Evolutionary conservation across 1,140 invertebrate genomes (phyloP).

Genomic region (Phortica variegata): DNA sequence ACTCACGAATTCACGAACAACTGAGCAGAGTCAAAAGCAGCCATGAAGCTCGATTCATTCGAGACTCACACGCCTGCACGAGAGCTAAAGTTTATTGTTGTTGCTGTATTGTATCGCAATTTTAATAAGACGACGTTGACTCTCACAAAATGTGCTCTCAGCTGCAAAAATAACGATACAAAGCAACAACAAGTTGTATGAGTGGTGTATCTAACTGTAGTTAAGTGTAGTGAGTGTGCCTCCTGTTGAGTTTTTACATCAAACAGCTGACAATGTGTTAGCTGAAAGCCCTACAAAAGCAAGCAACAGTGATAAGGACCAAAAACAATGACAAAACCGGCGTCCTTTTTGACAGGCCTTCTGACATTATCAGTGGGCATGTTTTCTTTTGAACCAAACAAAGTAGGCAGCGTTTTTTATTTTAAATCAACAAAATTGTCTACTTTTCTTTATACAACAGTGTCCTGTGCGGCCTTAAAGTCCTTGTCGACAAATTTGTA

Average conservation of each 20-base stretch:
- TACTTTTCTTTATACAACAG: no score
- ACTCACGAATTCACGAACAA: no score
- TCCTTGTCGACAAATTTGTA: no score
- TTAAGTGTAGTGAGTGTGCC: conserved; percentile 11
- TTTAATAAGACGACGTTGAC: conserved; percentile 22
- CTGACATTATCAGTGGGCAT: conserved; percentile 29
- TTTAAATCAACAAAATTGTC: no score
- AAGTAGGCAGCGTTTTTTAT: no score
- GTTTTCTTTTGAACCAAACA: no score
- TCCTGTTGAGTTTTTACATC: conserved; percentile 36
- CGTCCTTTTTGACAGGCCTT: conserved; percentile 44
- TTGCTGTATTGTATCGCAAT: conserved; percentile 42
- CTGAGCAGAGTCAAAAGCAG: no score
- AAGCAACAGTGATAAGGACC: not conserved
- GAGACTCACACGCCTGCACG: not conserved
- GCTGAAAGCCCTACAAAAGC: conserved; percentile 32
- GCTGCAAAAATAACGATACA: conserved; percentile 42
- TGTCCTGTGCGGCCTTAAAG: no score
- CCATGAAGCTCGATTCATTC: no score
- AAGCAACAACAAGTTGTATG: conserved; percentile 28
- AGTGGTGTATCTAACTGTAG: not conserved
- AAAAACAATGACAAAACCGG: no score
- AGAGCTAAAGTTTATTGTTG: conserved; percentile 34
- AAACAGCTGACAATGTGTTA: conserved; percentile 26
- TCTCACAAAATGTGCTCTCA: conserved; percentile 28